Evolutionary conservation across 53 echinoderm and acorn worm genomes (phyloP).

Genomic region (Mesocentrotus franciscanus): DNA sequence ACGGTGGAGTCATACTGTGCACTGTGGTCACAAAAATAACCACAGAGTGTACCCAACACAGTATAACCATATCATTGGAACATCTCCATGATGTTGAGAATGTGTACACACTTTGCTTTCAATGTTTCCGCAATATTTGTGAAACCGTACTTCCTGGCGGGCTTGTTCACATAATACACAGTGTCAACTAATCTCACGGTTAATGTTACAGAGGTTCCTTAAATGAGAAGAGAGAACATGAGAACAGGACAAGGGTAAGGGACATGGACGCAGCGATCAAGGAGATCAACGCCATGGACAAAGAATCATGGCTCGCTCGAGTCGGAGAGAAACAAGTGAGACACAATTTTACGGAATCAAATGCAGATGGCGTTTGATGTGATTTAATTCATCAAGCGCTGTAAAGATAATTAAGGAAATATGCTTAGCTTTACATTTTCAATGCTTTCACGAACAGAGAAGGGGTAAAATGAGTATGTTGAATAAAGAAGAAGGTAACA

Average conservation of each 20-base stretch:
- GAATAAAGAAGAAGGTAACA: too few species aligned
- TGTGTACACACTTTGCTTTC: not conserved
- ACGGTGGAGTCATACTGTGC: not conserved
- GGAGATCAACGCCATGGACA: constrained; percentile 45
- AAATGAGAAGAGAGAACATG: constrained; percentile 66
- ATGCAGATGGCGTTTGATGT: not conserved
- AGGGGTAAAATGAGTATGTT: too few species aligned
- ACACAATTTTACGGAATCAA: not conserved
- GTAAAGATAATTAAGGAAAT: too few species aligned
- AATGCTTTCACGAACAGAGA: too few species aligned
- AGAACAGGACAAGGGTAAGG: constrained; percentile 68
- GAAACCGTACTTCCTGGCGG: too few species aligned
- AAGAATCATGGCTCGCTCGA: constrained; percentile 49
- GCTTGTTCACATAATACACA: too few species aligned
- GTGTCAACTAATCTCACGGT: too few species aligned
- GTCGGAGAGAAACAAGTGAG: constrained; percentile 73
- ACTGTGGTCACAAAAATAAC: not conserved
- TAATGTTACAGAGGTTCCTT: constrained; percentile 63
- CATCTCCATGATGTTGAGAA: too few species aligned
- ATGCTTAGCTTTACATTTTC: too few species aligned
- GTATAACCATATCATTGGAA: not conserved
- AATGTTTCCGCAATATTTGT: not conserved
- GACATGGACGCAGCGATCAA: constrained; percentile 73
- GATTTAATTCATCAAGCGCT: too few species aligned
- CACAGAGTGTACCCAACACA: not conserved